Percentiles rank a stretch among this genome's conserved stretches.
phyloP scores from a whole-genome alignment of 2,113 vertebrate species.

The Leptobrachium ailaonicum region DNA sequence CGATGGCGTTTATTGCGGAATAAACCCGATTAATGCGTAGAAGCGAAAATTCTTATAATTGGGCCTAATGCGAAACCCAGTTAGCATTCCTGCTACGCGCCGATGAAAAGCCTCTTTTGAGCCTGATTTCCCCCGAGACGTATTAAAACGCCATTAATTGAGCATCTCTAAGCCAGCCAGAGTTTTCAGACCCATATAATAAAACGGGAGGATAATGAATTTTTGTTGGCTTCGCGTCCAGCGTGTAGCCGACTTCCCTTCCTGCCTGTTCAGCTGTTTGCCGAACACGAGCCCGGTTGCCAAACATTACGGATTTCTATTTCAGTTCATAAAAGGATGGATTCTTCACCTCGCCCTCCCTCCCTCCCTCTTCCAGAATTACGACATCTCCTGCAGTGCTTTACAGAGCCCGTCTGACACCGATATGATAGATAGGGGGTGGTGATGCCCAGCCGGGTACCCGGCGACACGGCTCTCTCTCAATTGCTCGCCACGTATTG shows the following conservation, averaged over 20 bases:
- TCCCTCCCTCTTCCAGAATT: not conserved
- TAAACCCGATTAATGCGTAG: not conserved
- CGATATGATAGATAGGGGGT: too few relatives aligned
- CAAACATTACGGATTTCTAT: not conserved
- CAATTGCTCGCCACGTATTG: too few relatives aligned
- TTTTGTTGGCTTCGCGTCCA: constrained; percentile 7
- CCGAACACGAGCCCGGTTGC: not conserved
- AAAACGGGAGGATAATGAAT: constrained; percentile 16
- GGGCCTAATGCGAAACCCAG: not conserved
- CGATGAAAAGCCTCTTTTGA: constrained; percentile 24
- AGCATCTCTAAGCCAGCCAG: not conserved
- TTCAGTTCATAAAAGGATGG: constrained; percentile 12
- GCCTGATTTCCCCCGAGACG: constrained; percentile 4
- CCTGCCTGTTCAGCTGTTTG: constrained; percentile 38
- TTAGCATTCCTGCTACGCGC: not conserved
- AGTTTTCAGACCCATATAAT: constrained; percentile 3
- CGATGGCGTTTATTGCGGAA: not conserved
- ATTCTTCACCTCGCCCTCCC: constrained; percentile 7
- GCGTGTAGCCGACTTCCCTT: constrained; percentile 16
- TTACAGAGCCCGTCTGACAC: not conserved
- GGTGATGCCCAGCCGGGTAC: too few relatives aligned
- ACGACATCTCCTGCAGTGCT: not conserved
- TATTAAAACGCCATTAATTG: constrained; percentile 3
- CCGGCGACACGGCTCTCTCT: too few relatives aligned
- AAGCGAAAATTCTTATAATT: not conserved